phyloP scores from a whole-genome alignment of 2,888 invertebrate genomes.

The Polydrusus pterygomalis region DNA sequence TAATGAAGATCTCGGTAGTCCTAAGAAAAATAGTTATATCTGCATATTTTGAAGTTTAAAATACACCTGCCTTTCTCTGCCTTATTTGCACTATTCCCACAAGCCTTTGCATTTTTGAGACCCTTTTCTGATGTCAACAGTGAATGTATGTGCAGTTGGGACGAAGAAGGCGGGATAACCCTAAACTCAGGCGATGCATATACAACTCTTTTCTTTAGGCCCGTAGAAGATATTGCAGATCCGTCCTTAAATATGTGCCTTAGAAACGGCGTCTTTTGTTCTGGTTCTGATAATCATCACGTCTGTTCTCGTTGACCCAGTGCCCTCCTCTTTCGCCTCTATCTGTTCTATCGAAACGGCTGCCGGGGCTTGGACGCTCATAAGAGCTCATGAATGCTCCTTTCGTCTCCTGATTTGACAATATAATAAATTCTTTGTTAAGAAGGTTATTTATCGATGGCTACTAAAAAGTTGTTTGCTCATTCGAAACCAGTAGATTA shows the following conservation, averaged over 20 bases:
- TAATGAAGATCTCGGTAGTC: no score
- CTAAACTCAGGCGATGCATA: no score
- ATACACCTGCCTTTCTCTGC: no score
- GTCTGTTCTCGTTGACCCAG: constrained; percentile 65
- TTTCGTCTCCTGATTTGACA: constrained; percentile 62
- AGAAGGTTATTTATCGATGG: neutral
- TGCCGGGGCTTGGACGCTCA: constrained; percentile 59
- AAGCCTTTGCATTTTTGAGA: no score
- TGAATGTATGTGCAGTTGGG: no score
- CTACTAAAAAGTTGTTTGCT: constrained; percentile 13
- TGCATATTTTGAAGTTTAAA: no score
- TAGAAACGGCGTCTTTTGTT: constrained; percentile 63
- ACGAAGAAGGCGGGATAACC: no score
- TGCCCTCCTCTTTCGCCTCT: constrained; percentile 61
- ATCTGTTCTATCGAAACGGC: constrained; percentile 57
- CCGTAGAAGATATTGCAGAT: no score
- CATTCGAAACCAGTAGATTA: constrained; percentile 13
- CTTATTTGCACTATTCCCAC: no score
- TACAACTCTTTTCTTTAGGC: no score
- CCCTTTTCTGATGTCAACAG: no score
- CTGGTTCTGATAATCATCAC: constrained; percentile 61
- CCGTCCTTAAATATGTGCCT: constrained; percentile 20
- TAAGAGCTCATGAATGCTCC: constrained; percentile 63
- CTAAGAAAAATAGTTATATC: no score
- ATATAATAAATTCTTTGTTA: constrained; percentile 44